These are phyloP conservation scores for Drosophila anomelani DNA, from an alignment of 2,888 invertebrate species.

Conservation along the genomic window DNA sequence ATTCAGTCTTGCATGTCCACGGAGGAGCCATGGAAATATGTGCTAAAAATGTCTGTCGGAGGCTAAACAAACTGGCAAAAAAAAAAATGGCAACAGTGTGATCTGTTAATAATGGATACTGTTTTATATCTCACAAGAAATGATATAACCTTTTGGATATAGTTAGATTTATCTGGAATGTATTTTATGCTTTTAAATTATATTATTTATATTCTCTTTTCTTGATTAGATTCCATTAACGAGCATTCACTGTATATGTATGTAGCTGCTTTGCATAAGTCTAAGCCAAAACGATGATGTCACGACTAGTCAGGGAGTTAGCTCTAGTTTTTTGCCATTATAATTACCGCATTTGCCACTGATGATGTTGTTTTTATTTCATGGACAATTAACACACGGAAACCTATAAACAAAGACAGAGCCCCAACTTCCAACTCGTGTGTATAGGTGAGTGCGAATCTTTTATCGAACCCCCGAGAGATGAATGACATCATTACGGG, in stretches of 20 bases:
- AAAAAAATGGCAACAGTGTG: slow-evolving; percentile 19
- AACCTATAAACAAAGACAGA: slow-evolving; percentile 28
- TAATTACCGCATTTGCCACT: slow-evolving; percentile 41
- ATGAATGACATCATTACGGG: slow-evolving; percentile 75
- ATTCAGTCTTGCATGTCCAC: slow-evolving; percentile 66
- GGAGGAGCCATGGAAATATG: slow-evolving; percentile 43
- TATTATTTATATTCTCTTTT: no score
- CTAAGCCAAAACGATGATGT: slow-evolving; percentile 43
- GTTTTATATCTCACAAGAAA: no score
- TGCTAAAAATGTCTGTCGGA: slow-evolving; percentile 47
- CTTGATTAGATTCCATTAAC: background rate
- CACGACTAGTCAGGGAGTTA: slow-evolving; percentile 40
- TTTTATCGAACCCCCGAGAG: slow-evolving; percentile 62
- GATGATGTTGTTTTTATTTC: slow-evolving; percentile 46
- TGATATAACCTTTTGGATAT: background rate
- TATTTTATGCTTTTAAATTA: background rate
- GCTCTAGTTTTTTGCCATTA: slow-evolving; percentile 34
- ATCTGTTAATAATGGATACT: background rate
- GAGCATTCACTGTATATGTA: slow-evolving; percentile 26
- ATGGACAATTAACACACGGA: slow-evolving; percentile 55
- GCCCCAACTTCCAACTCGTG: background rate
- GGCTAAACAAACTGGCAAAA: slow-evolving; percentile 48
- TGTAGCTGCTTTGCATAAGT: slow-evolving; percentile 46
- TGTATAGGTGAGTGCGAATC: slow-evolving; percentile 28
- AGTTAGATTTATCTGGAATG: background rate